phyloP scores from a whole-genome alignment of 2,888 invertebrate species.

The Serrognathus titanus region DNA sequence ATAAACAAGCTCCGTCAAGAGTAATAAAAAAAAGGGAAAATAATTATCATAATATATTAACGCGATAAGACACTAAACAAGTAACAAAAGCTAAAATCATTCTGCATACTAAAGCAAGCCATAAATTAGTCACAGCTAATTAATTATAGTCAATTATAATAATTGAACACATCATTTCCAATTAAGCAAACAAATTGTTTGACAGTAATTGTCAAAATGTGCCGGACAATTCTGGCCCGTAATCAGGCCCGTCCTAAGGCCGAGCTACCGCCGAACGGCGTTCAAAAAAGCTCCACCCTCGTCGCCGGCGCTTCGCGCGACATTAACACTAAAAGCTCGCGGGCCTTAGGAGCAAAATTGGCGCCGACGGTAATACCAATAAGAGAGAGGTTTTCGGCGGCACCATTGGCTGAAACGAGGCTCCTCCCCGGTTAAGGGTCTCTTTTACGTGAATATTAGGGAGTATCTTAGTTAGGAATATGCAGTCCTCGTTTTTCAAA shows the following conservation, averaged over 20 bases:
- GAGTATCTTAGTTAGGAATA: conserved; percentile 46
- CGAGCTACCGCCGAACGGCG: conserved; percentile 23
- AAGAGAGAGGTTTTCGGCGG: conserved; percentile 58
- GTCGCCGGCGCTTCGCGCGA: conserved; percentile 7
- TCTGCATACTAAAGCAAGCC: conserved; percentile 33
- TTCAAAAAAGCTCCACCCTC: conserved; percentile 30
- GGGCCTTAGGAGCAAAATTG: conserved; percentile 10
- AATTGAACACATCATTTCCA: conserved; percentile 50
- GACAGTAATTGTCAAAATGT: conserved; percentile 42
- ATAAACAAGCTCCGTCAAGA: not conserved
- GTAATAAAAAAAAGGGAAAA: not conserved
- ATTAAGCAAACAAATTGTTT: conserved; percentile 48
- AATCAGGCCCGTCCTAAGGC: conserved; percentile 24
- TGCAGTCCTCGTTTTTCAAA: conserved; percentile 44
- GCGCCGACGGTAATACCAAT: conserved; percentile 47
- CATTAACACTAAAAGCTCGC: conserved; percentile 4
- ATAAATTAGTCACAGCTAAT: conserved; percentile 41
- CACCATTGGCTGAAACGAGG: conserved; percentile 62
- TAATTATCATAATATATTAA: conserved; percentile 17
- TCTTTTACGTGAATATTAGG: conserved; percentile 47
- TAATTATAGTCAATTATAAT: conserved; percentile 50
- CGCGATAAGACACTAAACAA: conserved; percentile 12
- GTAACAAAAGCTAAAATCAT: conserved; percentile 31
- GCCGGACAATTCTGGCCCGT: conserved; percentile 20
- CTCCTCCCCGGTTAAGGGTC: conserved; percentile 46